These are phyloP conservation scores for Papilio machaon DNA, from an alignment of 1,140 invertebrate species.

Conservation along the genomic window DNA sequence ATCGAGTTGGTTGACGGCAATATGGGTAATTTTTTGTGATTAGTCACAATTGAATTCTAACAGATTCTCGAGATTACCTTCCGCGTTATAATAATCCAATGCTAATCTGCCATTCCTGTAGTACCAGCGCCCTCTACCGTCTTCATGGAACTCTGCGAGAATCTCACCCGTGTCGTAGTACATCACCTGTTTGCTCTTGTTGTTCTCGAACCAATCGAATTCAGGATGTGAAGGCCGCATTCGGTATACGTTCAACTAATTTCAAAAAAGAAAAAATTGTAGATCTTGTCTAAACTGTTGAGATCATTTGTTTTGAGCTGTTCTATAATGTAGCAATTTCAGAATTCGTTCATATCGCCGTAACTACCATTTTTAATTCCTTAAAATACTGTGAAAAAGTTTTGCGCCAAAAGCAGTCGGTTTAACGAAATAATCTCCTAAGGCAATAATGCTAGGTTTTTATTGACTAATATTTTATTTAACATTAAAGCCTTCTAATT, in stretches of 20 bases:
- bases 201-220: slow-evolving; percentile 75
- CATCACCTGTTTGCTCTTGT: slow-evolving; percentile 66
- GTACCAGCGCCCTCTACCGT: slow-evolving; percentile 65
- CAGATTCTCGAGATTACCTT: slow-evolving; percentile 55
- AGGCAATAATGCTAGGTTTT: background rate
- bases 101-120: slow-evolving; percentile 68
- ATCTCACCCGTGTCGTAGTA: slow-evolving; percentile 70
- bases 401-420: no score
- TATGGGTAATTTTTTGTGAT: no score
- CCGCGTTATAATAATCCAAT: slow-evolving; percentile 71
- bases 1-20: no score
- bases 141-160: slow-evolving; percentile 70
- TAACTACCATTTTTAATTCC: no score
- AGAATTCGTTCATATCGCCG: no score
- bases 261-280: background rate
- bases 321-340: no score
- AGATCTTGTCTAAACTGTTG: background rate
- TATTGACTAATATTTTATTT: background rate
- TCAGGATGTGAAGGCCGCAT: slow-evolving; percentile 75
- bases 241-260: slow-evolving; percentile 73
- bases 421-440: no score
- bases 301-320: no score
- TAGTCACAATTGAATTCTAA: background rate
- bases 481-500: background rate
- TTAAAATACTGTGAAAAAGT: no score